These are phyloP conservation scores for Centropus unirufus DNA, from an alignment of 2,113 vertebrate genomes.

Conservation along the genomic window DNA sequence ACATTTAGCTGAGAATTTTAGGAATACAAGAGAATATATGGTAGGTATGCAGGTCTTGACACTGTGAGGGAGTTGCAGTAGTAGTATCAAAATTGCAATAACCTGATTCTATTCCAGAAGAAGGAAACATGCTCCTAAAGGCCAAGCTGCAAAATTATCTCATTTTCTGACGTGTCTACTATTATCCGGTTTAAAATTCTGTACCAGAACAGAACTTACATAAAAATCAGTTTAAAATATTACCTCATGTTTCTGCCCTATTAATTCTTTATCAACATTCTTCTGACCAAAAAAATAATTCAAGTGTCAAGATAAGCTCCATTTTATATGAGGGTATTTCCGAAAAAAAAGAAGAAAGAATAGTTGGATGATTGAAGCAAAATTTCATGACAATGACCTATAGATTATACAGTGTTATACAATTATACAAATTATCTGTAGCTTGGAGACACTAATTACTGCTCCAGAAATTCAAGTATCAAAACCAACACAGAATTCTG, in stretches of 20 bases:
- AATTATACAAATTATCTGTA: neutral
- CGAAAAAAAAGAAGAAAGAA: neutral
- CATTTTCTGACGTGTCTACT: neutral
- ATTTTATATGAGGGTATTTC: neutral
- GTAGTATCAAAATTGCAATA: neutral
- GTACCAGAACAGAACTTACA: neutral
- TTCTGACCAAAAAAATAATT: neutral
- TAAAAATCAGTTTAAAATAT: neutral
- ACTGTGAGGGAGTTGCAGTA: neutral
- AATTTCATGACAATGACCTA: neutral
- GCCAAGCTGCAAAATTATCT: neutral
- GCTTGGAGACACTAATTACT: neutral
- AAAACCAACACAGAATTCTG: neutral
- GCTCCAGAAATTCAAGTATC: neutral
- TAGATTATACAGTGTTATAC: neutral
- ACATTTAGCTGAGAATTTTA: neutral
- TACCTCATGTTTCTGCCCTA: neutral
- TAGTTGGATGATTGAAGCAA: rapidly evolving
- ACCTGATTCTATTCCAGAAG: neutral
- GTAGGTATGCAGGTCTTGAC: neutral
- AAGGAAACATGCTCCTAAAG: neutral
- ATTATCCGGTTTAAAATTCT: neutral
- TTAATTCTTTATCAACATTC: neutral
- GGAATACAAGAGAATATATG: neutral
- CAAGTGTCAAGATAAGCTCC: neutral